Evolutionary conservation across 2,888 invertebrate species (phyloP).

Genomic region (Neoaliturus tenellus): DNA sequence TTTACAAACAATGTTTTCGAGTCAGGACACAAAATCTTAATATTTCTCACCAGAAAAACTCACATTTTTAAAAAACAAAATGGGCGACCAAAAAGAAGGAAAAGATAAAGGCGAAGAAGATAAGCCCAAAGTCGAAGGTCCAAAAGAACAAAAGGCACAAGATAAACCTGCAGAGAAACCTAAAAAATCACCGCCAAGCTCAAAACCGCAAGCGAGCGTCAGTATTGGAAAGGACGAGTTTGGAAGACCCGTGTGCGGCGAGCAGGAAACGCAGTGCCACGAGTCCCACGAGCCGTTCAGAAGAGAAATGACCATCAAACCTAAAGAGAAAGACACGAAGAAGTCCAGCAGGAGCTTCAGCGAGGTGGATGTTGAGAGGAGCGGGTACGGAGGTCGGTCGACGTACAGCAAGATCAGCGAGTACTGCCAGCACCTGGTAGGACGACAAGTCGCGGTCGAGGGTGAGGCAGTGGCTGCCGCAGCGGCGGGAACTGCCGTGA

Average conservation of each 20-base stretch:
- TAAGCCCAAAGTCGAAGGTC: not conserved
- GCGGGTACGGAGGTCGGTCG: not conserved
- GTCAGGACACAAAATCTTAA: not conserved
- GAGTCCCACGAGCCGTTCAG: not conserved
- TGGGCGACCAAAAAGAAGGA: not conserved
- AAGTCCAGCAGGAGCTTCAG: not conserved
- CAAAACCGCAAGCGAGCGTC: not conserved
- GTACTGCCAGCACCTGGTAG: not conserved
- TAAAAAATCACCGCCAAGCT: not conserved
- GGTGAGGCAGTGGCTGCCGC: not conserved
- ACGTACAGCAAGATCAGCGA: not conserved
- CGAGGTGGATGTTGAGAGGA: not conserved
- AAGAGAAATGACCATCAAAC: not conserved
- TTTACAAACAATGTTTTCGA: not conserved
- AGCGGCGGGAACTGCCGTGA: not conserved
- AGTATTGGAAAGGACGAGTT: not conserved
- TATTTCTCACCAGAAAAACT: not conserved
- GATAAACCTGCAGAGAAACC: too few species aligned
- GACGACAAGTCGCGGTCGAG: not conserved
- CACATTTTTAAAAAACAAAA: not conserved
- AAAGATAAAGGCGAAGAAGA: not conserved
- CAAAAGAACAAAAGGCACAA: not conserved
- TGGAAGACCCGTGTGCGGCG: not conserved
- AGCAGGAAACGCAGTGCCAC: not conserved
- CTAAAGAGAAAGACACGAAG: not conserved